phyloP scores from a whole-genome alignment of 30 jellyfish, hydroid and myxozoan genomes.

The Nemopilema nomurai region DNA sequence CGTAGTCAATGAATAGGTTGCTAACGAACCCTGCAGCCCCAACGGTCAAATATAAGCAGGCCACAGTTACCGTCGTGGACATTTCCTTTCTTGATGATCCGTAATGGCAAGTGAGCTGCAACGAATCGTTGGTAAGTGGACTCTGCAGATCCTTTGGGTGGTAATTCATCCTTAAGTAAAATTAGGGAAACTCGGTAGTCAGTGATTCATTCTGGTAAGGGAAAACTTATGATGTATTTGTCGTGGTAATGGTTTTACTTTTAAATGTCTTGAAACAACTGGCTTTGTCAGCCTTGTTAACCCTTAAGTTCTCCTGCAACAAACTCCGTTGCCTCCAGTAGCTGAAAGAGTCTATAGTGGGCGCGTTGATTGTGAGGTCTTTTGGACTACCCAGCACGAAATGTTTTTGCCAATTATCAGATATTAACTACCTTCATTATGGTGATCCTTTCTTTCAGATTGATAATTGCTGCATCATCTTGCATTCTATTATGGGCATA shows the following conservation, averaged over 20 bases:
- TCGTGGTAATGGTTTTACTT: too few relatives aligned
- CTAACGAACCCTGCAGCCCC: slow-evolving; percentile 28
- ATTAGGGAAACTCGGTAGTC: too few relatives aligned
- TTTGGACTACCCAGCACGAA: background rate
- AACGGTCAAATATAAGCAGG: background rate
- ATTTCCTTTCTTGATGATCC: background rate
- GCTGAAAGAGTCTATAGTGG: background rate
- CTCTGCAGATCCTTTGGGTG: background rate
- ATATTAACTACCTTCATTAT: background rate
- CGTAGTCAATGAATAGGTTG: slow-evolving; percentile 27
- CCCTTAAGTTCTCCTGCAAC: too few relatives aligned
- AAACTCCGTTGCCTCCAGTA: background rate
- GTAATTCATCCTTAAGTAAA: too few relatives aligned
- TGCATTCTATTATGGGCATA: background rate
- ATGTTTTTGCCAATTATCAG: background rate
- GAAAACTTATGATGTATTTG: background rate
- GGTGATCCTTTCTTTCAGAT: background rate
- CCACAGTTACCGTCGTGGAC: background rate
- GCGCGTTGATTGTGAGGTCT: too few relatives aligned
- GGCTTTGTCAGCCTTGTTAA: too few relatives aligned
- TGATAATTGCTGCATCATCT: background rate
- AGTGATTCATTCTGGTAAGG: background rate
- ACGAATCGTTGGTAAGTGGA: background rate
- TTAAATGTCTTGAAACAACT: too few relatives aligned
- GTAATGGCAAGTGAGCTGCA: background rate